phyloP scores from a whole-genome alignment of 1,140 invertebrate species.

The Zophobas atratus region DNA sequence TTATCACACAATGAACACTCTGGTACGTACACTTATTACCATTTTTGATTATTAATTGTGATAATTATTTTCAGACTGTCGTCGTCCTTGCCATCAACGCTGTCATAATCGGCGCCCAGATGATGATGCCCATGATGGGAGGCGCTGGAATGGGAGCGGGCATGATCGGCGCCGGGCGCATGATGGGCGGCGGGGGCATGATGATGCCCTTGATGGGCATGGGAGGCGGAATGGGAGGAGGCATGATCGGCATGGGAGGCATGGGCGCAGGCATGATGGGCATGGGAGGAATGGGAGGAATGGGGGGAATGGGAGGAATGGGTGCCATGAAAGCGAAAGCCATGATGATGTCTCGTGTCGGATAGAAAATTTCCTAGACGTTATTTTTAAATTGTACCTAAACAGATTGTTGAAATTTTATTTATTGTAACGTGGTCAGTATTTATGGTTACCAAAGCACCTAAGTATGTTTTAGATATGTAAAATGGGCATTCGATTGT shows the following conservation, averaged over 20 bases:
- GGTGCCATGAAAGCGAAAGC: not conserved
- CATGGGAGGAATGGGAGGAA: slow-evolving; percentile 5
- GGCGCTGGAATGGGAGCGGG: slow-evolving; percentile 4
- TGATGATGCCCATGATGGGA: slow-evolving; percentile 2
- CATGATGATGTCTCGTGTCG: not conserved
- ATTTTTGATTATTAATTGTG: not conserved
- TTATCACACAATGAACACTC: not conserved
- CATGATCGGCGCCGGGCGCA: not conserved
- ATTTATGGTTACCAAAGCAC: no score
- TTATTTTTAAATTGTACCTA: not conserved
- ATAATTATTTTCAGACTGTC: not conserved
- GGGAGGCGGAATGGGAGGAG: not conserved
- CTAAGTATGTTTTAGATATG: no score
- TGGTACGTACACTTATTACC: slow-evolving; percentile 3
- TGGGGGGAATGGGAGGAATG: not conserved
- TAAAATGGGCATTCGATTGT: no score
- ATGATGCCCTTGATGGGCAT: not conserved
- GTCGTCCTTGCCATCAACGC: not conserved
- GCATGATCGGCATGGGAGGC: not conserved
- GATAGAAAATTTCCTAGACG: not conserved
- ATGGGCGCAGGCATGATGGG: not conserved
- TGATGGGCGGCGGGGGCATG: not conserved
- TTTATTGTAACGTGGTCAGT: no score
- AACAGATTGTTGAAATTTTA: no score
- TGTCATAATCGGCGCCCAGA: not conserved